Base-by-base conservation (phyloP, 2,113 vertebrate species). In the Silurus meridionalis region DNA sequence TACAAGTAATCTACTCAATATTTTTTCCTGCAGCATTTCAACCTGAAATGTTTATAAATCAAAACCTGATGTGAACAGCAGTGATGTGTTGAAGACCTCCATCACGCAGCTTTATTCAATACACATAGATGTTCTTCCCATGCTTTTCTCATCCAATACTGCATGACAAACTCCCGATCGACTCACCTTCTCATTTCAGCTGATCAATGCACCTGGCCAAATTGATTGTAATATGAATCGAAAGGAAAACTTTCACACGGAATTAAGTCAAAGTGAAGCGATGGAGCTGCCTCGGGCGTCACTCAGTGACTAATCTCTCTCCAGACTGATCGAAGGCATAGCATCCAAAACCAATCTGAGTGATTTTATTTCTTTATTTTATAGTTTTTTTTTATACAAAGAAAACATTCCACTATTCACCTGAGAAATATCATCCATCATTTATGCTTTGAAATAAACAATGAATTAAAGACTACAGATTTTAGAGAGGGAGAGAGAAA, bases 151-250 rank as follows among this genome's bases (percentile, higher is more conserved):
- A 93, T 93, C 93, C 87, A 88, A 89, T 94, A 92, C 92, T 89
- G 90, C 90, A 89, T 88, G 91, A 88, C 85, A 91, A 92, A 87
- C 82, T 90, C 87, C 66, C 66, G 48, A 71, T 88, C 80, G 91
- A 90, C 72, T 83, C 85, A 72, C 84, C 85, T 23, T 77, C 92
- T 93, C 91, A 91, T 94, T 91, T 93, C 90, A 92, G 91, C 85
- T 87, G 89, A 93, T 94, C 92, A 89, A 87, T 91, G 91, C 86
- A 82, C 86, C 86, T 75, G 67, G 88, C n/a, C 64, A 87, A 90
- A 94, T 92, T 87, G 89, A 95, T 92, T 87, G 83, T 86, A 83
- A 92, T 89, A 87, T 82, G 86, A 93, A 93, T 93, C 78, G 71
- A 94, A 93, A 90, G 90, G 90, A 93, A 90, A 89, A 91, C 80